Percentiles rank a stretch among this genome's conserved stretches.
These are phyloP conservation scores for Zosterops hypoxanthus DNA, from an alignment of 2,113 vertebrate species.

Conservation along the genomic window DNA sequence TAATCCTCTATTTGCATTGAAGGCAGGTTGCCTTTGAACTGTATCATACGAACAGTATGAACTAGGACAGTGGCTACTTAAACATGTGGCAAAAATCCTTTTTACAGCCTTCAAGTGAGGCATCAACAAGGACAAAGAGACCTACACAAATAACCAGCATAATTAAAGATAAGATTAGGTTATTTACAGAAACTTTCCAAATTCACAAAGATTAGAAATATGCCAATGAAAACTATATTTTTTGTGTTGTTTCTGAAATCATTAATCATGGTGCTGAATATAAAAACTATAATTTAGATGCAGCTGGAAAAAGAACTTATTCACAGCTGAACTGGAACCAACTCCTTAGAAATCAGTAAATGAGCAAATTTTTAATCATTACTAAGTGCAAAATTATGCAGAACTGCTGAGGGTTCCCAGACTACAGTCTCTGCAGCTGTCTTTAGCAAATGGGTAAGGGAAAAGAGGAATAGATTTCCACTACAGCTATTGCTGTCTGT, in stretches of 20 bases:
- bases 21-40: slow-evolving; percentile 2
- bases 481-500: background rate
- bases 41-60: background rate
- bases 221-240: slow-evolving; percentile 23
- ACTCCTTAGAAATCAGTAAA: slow-evolving; percentile 46
- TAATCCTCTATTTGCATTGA: background rate
- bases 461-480: background rate
- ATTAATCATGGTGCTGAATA: slow-evolving; percentile 29
- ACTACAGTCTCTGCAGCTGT: slow-evolving; percentile 4
- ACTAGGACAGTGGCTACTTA: background rate
- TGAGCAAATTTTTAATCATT: slow-evolving; percentile 41
- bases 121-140: background rate
- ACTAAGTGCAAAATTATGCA: slow-evolving; percentile 27
- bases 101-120: background rate
- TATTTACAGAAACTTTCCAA: background rate
- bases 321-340: slow-evolving; percentile 45
- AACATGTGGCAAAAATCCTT: background rate
- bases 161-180: background rate
- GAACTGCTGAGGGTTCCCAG: background rate
- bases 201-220: background rate
- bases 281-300: slow-evolving; percentile 56
- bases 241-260: slow-evolving; percentile 23
- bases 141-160: background rate
- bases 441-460: background rate
- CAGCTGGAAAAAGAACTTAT: slow-evolving; percentile 48